A percentile compares a stretch with the other conserved stretches of the same genome.
phyloP scores from a whole-genome alignment of 2,888 invertebrate genomes.

The Drosophila kuntzei region DNA sequence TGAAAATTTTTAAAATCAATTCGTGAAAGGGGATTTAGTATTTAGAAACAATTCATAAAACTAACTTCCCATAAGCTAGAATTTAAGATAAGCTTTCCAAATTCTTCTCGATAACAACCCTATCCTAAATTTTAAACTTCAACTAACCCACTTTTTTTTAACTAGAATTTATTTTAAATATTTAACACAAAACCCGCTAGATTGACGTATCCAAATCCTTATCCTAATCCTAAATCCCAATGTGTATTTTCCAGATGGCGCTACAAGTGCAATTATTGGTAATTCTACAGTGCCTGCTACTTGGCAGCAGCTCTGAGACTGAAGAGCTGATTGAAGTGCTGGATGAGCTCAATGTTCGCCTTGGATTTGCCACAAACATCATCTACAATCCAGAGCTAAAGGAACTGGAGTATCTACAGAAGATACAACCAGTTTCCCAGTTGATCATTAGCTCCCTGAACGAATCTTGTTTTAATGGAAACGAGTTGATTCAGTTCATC shows the following conservation, averaged over 20 bases:
- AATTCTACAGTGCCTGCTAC: conserved; percentile 9
- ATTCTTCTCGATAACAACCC: no score
- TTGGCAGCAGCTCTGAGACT: not conserved
- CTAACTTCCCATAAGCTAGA: no score
- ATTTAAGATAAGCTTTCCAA: no score
- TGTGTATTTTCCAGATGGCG: conserved; percentile 57
- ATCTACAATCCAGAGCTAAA: conserved; percentile 34
- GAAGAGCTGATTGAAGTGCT: conserved; percentile 33
- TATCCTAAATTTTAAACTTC: no score
- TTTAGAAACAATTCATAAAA: no score
- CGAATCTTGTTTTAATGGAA: conserved; percentile 17
- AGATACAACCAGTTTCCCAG: conserved; percentile 7
- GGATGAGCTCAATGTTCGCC: conserved; percentile 43
- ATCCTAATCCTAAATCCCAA: conserved; percentile 6
- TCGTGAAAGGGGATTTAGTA: no score
- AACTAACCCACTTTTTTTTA: no score
- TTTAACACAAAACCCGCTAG: not conserved
- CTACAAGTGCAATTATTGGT: conserved; percentile 2
- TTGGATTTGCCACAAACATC: conserved; percentile 43
- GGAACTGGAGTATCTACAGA: conserved; percentile 17
- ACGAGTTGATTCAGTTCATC: conserved; percentile 17
- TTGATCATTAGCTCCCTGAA: conserved; percentile 34
- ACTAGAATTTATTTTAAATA: not conserved
- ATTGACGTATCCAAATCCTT: not conserved
- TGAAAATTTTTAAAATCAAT: no score